These are phyloP conservation scores for Takifugu ocellatus DNA, from an alignment of 2,797 vertebrate genomes.

Conservation along the genomic window DNA sequence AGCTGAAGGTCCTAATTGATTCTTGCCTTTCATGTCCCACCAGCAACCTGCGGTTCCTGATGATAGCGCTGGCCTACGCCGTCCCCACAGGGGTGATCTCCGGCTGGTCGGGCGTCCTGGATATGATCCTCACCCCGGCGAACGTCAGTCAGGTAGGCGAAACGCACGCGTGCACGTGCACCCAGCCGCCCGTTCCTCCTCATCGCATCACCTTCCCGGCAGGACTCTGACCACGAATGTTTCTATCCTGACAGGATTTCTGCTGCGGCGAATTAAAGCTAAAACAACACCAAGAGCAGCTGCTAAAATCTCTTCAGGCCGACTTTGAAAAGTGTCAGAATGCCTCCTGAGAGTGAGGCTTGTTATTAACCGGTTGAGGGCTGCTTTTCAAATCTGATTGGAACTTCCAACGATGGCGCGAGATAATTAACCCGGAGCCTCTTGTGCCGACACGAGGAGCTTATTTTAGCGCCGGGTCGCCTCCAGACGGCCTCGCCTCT, in stretches of 20 bases:
- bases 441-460: not conserved
- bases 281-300: not conserved
- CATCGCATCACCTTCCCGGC: too few species aligned
- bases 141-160: slow-evolving; percentile 88
- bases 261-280: slow-evolving; percentile 4
- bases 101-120: slow-evolving; percentile 93
- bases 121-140: slow-evolving; percentile 92
- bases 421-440: slow-evolving; percentile 41
- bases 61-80: slow-evolving; percentile 93
- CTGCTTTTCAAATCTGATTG: slow-evolving; percentile 12
- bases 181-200: not conserved
- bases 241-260: not conserved
- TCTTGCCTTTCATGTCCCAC: slow-evolving; percentile 29
- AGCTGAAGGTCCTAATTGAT: not conserved
- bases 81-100: slow-evolving; percentile 91
- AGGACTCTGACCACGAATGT: too few species aligned
- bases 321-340: slow-evolving; percentile 1
- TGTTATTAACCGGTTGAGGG: slow-evolving; percentile 7
- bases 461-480: not conserved
- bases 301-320: too few species aligned
- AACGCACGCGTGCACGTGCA: slow-evolving; percentile 1
- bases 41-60: slow-evolving; percentile 94
- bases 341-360: not conserved
- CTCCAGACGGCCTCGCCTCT: slow-evolving; percentile 23
- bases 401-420: slow-evolving; percentile 30